These are phyloP conservation scores for Mactra quadrangularis DNA, from an alignment of 1,140 invertebrate species.

Conservation along the genomic window DNA sequence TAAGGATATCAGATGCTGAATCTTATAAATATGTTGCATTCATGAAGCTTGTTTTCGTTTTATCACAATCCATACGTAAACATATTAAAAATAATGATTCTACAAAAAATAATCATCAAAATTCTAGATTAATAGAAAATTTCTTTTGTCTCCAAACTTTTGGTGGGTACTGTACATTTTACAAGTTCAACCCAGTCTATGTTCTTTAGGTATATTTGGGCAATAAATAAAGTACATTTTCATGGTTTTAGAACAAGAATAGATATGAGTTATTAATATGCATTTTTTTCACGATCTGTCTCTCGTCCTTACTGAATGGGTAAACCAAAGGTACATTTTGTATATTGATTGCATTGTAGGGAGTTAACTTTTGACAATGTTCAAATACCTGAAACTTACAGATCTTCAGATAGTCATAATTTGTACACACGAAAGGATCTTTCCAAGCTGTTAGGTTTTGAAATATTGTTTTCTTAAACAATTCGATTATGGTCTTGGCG, in stretches of 20 bases:
- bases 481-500: slow-evolving; percentile 16
- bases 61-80: too few relatives aligned
- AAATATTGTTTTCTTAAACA: slow-evolving; percentile 24
- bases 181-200: background rate
- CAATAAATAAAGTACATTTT: background rate
- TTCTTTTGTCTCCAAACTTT: too few relatives aligned
- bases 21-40: too few relatives aligned
- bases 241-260: background rate
- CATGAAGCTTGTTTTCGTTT: too few relatives aligned
- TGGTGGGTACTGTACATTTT: too few relatives aligned
- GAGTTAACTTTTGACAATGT: slow-evolving; percentile 11
- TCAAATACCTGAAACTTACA: slow-evolving; percentile 1
- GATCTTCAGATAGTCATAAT: slow-evolving; percentile 48
- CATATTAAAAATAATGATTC: too few relatives aligned
- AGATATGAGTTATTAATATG: background rate
- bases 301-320: background rate
- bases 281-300: background rate
- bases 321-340: background rate
- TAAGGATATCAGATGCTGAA: too few relatives aligned
- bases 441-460: background rate
- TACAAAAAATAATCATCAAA: too few relatives aligned
- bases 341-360: background rate
- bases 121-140: too few relatives aligned
- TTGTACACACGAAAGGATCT: slow-evolving; percentile 27
- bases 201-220: too few relatives aligned